Evolutionary conservation across 2,888 invertebrate genomes (phyloP).

Genomic region (Cryptosula pallasiana): DNA sequence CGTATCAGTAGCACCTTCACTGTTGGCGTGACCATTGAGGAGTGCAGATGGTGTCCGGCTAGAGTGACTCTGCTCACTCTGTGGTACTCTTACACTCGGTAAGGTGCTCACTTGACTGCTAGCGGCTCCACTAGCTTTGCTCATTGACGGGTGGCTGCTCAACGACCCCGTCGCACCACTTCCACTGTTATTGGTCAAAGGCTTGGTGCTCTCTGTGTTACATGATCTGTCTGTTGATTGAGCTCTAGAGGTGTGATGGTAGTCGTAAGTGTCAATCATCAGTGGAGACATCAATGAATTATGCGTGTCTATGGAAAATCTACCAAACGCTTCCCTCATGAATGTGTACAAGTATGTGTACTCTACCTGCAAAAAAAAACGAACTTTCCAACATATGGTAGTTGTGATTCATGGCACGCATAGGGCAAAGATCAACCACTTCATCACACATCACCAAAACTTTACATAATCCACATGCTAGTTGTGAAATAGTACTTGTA

Average conservation of each 20-base stretch:
- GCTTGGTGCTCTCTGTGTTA: not conserved
- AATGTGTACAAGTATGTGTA: conserved; percentile 49
- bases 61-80: not conserved
- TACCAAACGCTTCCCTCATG: conserved; percentile 29
- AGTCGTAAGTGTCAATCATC: not conserved
- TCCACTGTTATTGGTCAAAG: not conserved
- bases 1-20: not conserved
- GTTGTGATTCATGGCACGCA: too few relatives aligned
- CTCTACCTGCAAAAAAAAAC: conserved; percentile 44
- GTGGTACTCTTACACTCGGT: conserved; percentile 5
- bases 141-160: conserved; percentile 4
- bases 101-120: not conserved
- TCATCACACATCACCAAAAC: too few relatives aligned
- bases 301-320: not conserved
- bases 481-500: not conserved
- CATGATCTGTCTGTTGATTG: not conserved
- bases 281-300: not conserved
- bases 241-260: not conserved
- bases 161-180: not conserved
- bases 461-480: too few relatives aligned
- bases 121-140: not conserved
- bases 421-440: too few relatives aligned
- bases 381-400: too few relatives aligned
- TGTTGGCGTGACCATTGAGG: not conserved
- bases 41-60: not conserved